These are phyloP conservation scores for Autographa pulchrina DNA, from an alignment of 2,888 invertebrate genomes.

Conservation along the genomic window DNA sequence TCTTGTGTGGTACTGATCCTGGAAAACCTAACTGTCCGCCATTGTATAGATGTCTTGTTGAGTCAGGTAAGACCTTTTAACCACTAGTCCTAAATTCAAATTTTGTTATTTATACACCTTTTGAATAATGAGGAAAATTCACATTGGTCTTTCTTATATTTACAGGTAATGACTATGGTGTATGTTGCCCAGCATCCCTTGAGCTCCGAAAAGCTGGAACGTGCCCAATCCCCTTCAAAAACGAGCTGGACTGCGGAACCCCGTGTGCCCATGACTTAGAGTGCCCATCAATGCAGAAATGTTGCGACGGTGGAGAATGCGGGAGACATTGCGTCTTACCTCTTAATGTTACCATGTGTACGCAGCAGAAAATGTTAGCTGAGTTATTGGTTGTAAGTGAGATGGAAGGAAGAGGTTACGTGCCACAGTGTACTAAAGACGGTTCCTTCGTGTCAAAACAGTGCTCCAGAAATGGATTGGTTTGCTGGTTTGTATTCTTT, in stretches of 20 bases:
- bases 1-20: constrained; percentile 94
- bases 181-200: constrained; percentile 94
- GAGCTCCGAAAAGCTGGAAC: constrained; percentile 94
- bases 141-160: constrained; percentile 2
- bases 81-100: not conserved
- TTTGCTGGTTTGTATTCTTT: constrained; percentile 91
- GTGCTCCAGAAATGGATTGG: constrained; percentile 95
- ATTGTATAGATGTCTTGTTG: constrained; percentile 94
- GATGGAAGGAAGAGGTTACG: constrained; percentile 94
- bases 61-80: constrained; percentile 85
- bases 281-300: constrained; percentile 95
- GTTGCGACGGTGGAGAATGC: constrained; percentile 93
- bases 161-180: constrained; percentile 95
- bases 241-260: constrained; percentile 89
- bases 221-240: constrained; percentile 90
- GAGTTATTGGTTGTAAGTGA: constrained; percentile 94
- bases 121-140: not conserved
- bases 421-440: constrained; percentile 93
- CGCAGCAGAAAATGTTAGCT: constrained; percentile 93
- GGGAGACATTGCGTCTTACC: constrained; percentile 93
- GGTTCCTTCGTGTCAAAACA: constrained; percentile 93
- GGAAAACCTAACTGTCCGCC: constrained; percentile 96
- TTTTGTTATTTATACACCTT: not conserved
- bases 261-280: constrained; percentile 94
- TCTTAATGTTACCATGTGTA: constrained; percentile 93